phyloP scores from a whole-genome alignment of 2,888 invertebrate genomes.

The Gryllus longicercus region DNA sequence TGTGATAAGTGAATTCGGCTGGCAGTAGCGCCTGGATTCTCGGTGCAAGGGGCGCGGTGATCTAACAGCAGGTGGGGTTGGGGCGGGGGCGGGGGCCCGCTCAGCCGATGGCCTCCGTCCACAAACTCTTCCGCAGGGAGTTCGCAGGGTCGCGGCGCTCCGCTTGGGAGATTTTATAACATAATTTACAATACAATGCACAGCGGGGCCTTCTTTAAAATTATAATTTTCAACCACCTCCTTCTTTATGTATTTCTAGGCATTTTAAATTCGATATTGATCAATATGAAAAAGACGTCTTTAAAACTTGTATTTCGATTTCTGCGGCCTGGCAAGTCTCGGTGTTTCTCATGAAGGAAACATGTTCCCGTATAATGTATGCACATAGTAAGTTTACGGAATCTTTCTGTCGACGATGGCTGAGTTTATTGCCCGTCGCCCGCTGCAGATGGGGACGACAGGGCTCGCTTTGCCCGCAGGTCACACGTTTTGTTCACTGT shows the following conservation, averaged over 20 bases:
- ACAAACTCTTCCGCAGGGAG: neutral
- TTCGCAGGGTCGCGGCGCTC: neutral
- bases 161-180: neutral
- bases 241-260: neutral
- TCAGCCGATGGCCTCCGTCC: neutral
- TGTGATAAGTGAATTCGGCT: neutral
- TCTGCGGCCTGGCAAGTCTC: neutral
- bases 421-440: too few relatives aligned
- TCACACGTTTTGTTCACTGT: too few relatives aligned
- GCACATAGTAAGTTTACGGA: neutral
- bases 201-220: neutral
- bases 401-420: neutral
- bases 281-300: constrained; percentile 4
- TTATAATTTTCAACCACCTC: neutral
- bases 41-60: neutral
- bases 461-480: too few relatives aligned
- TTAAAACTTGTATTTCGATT: neutral
- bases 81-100: neutral
- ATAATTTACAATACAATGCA: constrained; percentile 5
- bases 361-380: neutral
- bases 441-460: too few relatives aligned
- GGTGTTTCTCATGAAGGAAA: neutral
- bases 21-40: neutral
- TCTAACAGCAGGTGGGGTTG: neutral
- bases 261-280: constrained; percentile 8